phyloP scores from a whole-genome alignment of 2,113 vertebrate species.

The Dasyurus viverrinus region DNA sequence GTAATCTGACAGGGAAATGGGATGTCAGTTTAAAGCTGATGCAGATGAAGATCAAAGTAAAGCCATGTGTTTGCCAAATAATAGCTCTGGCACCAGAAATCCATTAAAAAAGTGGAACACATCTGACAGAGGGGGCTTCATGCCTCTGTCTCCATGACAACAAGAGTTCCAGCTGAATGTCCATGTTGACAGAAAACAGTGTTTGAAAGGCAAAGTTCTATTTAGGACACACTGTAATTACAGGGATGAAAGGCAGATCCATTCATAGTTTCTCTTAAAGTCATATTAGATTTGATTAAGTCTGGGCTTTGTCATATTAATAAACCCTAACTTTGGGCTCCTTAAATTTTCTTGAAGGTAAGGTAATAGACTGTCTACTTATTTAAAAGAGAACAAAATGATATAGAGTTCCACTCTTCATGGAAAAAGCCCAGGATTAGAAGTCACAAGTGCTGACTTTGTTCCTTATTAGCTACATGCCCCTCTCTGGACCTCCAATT shows the following conservation, averaged over 20 bases:
- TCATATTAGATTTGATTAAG: background rate
- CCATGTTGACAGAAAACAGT: background rate
- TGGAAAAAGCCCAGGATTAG: background rate
- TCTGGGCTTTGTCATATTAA: slow-evolving; percentile 6
- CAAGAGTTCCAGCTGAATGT: background rate
- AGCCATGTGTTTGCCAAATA: slow-evolving; percentile 3
- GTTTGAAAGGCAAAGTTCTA: background rate
- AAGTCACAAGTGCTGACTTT: background rate
- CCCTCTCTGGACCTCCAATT: background rate
- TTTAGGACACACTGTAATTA: background rate
- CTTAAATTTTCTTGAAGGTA: slow-evolving; percentile 23
- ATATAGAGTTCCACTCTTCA: background rate
- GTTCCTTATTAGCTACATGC: background rate
- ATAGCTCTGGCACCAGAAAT: slow-evolving; percentile 3
- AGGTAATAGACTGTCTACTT: background rate
- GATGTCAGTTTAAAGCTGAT: background rate
- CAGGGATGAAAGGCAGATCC: background rate
- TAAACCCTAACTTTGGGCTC: background rate
- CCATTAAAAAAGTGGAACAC: background rate
- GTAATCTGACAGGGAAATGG: background rate
- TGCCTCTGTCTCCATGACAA: slow-evolving; percentile 10
- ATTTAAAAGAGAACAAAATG: background rate
- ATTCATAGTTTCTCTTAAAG: background rate
- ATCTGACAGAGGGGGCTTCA: background rate
- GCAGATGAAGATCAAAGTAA: background rate